Evolutionary conservation across 2,888 invertebrate genomes (phyloP), one percentile per base, ranked within the genome.

Genomic region (Sepiola atlantica): DNA sequence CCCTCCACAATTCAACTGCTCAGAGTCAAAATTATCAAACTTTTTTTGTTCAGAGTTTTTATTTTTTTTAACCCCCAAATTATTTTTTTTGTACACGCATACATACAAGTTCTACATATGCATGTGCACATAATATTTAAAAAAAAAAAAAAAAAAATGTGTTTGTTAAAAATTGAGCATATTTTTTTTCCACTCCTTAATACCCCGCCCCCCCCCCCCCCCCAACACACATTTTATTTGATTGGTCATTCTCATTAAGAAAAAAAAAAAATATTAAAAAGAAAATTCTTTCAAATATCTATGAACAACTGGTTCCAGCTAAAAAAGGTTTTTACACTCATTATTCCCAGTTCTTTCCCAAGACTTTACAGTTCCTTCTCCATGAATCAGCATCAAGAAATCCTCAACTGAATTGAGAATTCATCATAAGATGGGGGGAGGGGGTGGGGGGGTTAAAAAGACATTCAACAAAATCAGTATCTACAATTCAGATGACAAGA

Each of bases 401-500:
- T 77, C 77, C 77, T 77, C 77, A 77, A n/a, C 77, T 77, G 77
- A 77, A 77, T 77, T n/a, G n/a, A 77, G 77, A 77, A 77, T 77
- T n/a, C 77, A 77, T 77, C n/a, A 77, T 4, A 77, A 77, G 77
- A 77, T 77, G 77, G n/a, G n/a, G n/a, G 16, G n/a, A 4, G 45
- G 45, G 45, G 45, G 45, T 4, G 8, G 45, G 45, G 45, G 45
- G 45, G 8, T 45, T n/a, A 77, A 16, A 77, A 77, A 77, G n/a
- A 77, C 16, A 12, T 18, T 21, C 77, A n/a, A 77, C n/a, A n/a
- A n/a, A 32, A 16, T 77, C 77, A 77, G n/a, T 77, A 77, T 77
- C n/a, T 77, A 77, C 77, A 77, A 2, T 77, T 77, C 77, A 77
- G 77, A 77, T 77, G 77, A 77, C 77, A 77, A 77, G 77, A 77